Conservation (phyloP, 2,113 vertebrate species). For the Erythrocebus patas region DNA sequence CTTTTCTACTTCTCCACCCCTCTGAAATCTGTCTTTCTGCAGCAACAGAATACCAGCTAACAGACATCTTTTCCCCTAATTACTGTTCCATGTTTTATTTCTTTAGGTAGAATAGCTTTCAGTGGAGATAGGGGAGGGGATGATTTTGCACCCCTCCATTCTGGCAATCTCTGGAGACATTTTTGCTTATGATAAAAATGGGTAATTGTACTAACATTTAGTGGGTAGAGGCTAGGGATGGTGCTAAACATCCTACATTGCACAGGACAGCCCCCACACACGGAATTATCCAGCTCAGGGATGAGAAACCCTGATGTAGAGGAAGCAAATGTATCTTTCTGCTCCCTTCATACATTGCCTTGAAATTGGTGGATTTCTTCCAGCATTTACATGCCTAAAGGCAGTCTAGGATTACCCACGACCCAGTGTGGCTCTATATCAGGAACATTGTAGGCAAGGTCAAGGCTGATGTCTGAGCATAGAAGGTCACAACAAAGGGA, state of each 20-base stretch:
- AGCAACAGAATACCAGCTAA: rapidly evolving
- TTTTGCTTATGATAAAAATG: not conserved
- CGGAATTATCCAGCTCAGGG: not conserved
- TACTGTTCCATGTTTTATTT: not conserved
- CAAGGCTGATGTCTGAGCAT: not conserved
- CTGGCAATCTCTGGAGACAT: not conserved
- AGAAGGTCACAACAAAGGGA: not conserved
- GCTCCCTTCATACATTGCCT: not conserved
- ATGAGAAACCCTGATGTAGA: not conserved
- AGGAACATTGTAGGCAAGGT: not conserved
- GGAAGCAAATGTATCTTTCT: not conserved
- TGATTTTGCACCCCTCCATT: not conserved
- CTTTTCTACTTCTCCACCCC: not conserved
- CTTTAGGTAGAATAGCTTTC: not conserved
- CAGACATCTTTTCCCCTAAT: rapidly evolving
- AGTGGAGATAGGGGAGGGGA: not conserved
- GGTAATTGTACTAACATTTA: too few relatives aligned
- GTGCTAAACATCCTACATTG: not conserved
- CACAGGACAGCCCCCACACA: too few relatives aligned
- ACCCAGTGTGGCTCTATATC: not conserved
- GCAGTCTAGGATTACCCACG: not conserved
- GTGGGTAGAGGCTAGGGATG: not conserved
- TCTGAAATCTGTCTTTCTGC: not conserved
- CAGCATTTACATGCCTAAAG: not conserved
- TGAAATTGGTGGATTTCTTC: not conserved